Evolutionary conservation across 2,888 invertebrate species (phyloP), one percentile per base, ranked within the genome.

Genomic region (Polydrusus cervinus): DNA sequence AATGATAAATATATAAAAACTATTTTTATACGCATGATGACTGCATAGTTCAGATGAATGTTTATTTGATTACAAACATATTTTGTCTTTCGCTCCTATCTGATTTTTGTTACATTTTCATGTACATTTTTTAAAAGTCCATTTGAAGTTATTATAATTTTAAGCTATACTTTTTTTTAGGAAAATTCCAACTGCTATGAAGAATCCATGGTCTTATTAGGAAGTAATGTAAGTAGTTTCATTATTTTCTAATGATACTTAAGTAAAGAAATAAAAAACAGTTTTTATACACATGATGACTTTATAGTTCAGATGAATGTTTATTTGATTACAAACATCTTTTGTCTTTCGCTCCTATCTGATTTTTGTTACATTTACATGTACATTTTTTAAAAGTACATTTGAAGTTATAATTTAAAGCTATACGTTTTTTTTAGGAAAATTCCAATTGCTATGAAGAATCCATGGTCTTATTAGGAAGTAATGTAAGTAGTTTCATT

Each of bases 311-410:
- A 80, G 75, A 81, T 81, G 81, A 81, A 67, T 45, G 7, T 34
- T 38, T 43, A 34, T 61, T 51, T 83, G 81, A 82, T 81, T 80
- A 88, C 87, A 65, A 83, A 82, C 78, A 75, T 76, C 65, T 83
- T 83, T 75, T 87, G 87, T 88, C 88, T 88, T 88, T 88, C 88
- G 87, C 88, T 89, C 89, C 89, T 89, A 90, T 88, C 89, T 90
- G 89, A 90, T 75, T 47, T 67, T 43, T 67, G 20, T 69, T 34
- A 34, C 10, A 34, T 34, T 47, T 20, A 25, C 40, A 34, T 34
- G 14, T 30, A n/a, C n/a, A n/a, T n/a, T n/a, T n/a, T n/a, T n/a
- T n/a, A 57, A 14, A 34, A 14, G 9, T 0, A 0, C 14, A 34
- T 14, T n/a, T 14, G n/a, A 7, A 6, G 13, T 34, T 14, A 14